Evolutionary conservation across 2,113 vertebrate species (phyloP).

Genomic region (Hypocryptadius cinnamomeus): DNA sequence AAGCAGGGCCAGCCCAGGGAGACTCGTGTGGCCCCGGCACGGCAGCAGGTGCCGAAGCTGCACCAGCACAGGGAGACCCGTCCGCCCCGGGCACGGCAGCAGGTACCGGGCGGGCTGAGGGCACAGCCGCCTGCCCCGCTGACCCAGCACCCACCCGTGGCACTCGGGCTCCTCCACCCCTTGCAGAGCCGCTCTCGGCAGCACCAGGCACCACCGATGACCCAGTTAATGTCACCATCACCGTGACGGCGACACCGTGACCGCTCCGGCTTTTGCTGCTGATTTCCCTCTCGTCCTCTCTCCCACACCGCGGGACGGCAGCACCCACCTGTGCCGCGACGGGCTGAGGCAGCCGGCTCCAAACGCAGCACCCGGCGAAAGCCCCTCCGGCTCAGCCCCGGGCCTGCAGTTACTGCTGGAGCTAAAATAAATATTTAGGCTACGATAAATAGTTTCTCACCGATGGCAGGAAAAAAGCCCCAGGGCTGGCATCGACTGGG

Average conservation of each 20-base stretch:
- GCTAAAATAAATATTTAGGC: neutral
- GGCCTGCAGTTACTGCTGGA: neutral
- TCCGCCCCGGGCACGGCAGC: fast-evolving
- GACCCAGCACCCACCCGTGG: neutral
- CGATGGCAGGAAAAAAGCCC: neutral
- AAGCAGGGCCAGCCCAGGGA: neutral
- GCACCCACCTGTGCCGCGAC: neutral
- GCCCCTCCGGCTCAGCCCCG: neutral
- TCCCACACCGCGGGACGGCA: neutral
- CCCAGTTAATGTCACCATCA: neutral
- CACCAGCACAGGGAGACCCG: fast-evolving
- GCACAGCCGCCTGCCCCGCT: fast-evolving
- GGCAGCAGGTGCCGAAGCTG: neutral
- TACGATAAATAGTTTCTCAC: neutral
- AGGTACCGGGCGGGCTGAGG: neutral
- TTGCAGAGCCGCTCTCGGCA: neutral
- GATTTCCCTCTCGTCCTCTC: neutral
- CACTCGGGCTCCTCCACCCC: neutral
- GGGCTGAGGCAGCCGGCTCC: neutral
- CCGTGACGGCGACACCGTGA: neutral
- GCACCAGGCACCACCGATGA: fast-evolving
- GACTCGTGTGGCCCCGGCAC: fast-evolving
- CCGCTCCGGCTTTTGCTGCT: neutral
- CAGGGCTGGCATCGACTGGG: neutral
- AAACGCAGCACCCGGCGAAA: fast-evolving